phyloP scores from a whole-genome alignment of 2,113 vertebrate species.

The Silurus meridionalis region DNA sequence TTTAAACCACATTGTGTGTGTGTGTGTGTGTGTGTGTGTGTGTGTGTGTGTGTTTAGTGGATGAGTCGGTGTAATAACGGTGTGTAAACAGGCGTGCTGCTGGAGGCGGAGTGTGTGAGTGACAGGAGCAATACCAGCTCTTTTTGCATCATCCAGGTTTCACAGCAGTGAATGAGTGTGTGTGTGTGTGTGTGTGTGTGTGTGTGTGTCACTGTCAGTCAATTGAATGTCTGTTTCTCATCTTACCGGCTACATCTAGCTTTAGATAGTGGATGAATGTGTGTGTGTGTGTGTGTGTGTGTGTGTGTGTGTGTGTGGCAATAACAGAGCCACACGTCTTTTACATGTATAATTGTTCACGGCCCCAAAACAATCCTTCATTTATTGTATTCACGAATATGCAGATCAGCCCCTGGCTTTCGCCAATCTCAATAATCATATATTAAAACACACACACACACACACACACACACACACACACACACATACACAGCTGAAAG shows the following conservation, averaged over 20 bases:
- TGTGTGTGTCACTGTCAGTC: slow-evolving; percentile 26
- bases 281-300: background rate
- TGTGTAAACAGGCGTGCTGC: slow-evolving; percentile 22
- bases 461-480: background rate
- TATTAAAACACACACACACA: too few species aligned
- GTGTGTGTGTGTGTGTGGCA: background rate
- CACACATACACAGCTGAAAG: background rate
- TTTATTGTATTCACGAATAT: background rate
- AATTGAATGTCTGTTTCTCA: slow-evolving; percentile 21
- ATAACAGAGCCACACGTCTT: background rate
- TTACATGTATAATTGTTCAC: background rate
- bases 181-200: slow-evolving; percentile 22
- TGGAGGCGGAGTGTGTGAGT: slow-evolving; percentile 36
- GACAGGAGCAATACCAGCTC: slow-evolving; percentile 24
- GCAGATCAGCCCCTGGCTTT: background rate
- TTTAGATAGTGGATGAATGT: background rate
- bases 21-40: slow-evolving; percentile 26
- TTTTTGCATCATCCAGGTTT: slow-evolving; percentile 35
- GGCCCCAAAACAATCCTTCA: background rate
- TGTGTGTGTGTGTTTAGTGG: background rate
- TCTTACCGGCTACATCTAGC: slow-evolving; percentile 24
- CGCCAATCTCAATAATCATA: too few species aligned
- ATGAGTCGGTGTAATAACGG: slow-evolving; percentile 19
- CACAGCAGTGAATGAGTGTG: background rate
- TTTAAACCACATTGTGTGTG: background rate